Evolutionary conservation across 2,797 vertebrate species (phyloP), one percentile per base, ranked within the genome.

Genomic region (Bryconaethiops microstoma): DNA sequence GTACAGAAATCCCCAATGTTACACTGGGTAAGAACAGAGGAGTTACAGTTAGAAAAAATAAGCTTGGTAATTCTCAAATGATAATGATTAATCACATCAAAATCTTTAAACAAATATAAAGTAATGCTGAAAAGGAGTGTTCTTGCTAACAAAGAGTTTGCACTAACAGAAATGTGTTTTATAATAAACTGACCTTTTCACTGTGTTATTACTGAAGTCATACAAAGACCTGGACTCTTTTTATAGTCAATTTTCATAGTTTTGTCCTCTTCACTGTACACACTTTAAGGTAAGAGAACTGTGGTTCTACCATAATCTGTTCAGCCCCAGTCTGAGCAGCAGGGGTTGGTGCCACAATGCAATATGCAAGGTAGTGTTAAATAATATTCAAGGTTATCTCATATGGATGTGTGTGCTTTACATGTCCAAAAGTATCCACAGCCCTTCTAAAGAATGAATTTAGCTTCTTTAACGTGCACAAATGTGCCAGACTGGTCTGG

Each of bases 1-100:
- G 80, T 83, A 65, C 86, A 84, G 74, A 73, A 85, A n/a, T 84
- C 82, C 7, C 86, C 83, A 45, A 85, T 69, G 35, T 35, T 74
- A 70, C 83, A 87, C 83, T 87, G 77, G 12, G 25, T 52, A 8
- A 45, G n/a, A 13, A 21, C 7, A 23, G 40, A 40, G 23, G 7
- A 12, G n/a, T 21, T 40, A 10, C 0, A 39, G 17, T 50, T 5
- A 45, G 63, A 12, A 29, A 62, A 52, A 17, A 6, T 14, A 35
- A 10, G 0, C 7, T 14, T 16, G 5, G 6, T 29, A 25, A 12
- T 35, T 7, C 14, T 63, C 12, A 29, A 8, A 35, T 60, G 5
- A 23, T 12, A 60, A 7, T 63, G 13, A 29, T 62, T 6, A 62
- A 29, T 1, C 12, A 12, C 45, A 48, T 48, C 35, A 35, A 35